A percentile compares a stretch with the other conserved stretches of the same genome.
These are phyloP conservation scores for Hapalemur alaotrensis DNA, from an alignment of 2,797 vertebrate genomes.

Conservation along the genomic window DNA sequence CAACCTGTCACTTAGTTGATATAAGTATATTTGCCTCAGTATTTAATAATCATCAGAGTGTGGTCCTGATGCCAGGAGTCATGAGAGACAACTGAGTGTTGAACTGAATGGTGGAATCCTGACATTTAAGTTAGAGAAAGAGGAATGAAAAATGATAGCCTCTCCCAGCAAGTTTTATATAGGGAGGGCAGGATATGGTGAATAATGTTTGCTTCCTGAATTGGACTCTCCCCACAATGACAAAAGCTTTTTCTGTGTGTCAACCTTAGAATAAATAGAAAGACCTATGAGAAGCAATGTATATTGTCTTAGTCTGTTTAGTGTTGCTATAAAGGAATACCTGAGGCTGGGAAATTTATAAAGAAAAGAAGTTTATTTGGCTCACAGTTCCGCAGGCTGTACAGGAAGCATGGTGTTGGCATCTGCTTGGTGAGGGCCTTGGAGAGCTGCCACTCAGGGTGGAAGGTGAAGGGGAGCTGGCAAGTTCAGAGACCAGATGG, in stretches of 20 bases:
- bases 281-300: background rate
- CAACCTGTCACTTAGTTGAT: background rate
- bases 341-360: background rate
- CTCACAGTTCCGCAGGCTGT: background rate
- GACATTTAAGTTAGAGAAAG: background rate
- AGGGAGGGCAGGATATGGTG: background rate
- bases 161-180: background rate
- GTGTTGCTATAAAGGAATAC: background rate
- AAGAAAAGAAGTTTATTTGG: background rate
- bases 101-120: background rate
- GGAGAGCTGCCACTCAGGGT: background rate
- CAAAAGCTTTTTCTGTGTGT: background rate
- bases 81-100: background rate
- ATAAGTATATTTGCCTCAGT: background rate
- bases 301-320: background rate
- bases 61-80: background rate
- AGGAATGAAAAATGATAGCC: background rate
- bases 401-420: background rate
- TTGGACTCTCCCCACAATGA: background rate
- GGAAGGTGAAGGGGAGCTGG: background rate
- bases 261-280: background rate
- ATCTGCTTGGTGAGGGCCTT: background rate
- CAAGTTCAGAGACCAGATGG: background rate
- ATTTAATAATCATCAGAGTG: background rate
- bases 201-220: background rate